A percentile compares a stretch with the other conserved stretches of the same genome.
phyloP scores from a whole-genome alignment of 2,113 vertebrate species.

The Crotalus tigris region DNA sequence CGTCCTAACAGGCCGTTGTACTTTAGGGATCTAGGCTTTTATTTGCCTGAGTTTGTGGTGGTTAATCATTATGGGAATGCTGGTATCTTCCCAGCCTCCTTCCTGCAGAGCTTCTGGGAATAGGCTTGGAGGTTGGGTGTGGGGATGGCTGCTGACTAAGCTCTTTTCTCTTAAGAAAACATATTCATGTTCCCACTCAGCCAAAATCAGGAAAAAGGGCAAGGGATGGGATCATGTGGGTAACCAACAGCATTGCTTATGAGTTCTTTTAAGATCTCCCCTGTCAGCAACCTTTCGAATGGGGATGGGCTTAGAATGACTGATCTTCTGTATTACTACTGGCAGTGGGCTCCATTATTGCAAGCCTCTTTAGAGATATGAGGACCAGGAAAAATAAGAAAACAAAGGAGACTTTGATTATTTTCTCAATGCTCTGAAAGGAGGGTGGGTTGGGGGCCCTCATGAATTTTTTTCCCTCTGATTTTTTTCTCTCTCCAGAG shows the following conservation, averaged over 20 bases:
- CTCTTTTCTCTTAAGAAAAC: background rate
- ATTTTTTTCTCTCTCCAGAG: background rate
- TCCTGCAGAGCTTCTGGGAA: conserved; percentile 20
- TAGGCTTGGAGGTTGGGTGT: background rate
- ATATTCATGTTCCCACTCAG: background rate
- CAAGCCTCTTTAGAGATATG: background rate
- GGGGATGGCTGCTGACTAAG: conserved; percentile 1
- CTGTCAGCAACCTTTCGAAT: background rate
- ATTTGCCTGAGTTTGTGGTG: conserved; percentile 2
- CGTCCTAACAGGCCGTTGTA: background rate
- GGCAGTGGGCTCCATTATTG: background rate
- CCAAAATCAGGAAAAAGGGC: conserved; percentile 1
- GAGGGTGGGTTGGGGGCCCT: background rate
- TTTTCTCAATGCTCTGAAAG: background rate
- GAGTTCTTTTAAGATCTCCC: background rate
- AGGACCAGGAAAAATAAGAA: background rate
- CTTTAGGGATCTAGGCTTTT: conserved; percentile 6
- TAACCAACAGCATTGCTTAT: background rate
- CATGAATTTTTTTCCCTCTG: background rate
- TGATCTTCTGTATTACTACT: background rate
- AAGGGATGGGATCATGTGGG: background rate
- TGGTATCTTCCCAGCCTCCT: conserved; percentile 31
- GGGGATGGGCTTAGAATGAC: background rate
- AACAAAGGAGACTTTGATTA: background rate
- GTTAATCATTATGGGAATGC: conserved; percentile 43